Conservation (phyloP, 1,140 invertebrate genomes). For the Theocolax elegans region DNA sequence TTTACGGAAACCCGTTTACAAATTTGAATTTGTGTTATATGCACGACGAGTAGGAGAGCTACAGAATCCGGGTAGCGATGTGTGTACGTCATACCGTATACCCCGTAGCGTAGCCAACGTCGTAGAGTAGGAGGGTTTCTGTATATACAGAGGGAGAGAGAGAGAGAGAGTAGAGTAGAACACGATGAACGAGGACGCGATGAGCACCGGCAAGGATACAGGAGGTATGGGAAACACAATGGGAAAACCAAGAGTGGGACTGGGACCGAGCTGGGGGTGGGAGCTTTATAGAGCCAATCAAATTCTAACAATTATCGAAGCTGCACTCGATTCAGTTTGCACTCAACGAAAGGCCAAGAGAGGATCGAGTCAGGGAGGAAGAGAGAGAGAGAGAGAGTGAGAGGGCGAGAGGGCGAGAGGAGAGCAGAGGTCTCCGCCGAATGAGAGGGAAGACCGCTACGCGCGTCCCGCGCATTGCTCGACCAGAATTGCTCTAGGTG, state of each 20-base stretch:
- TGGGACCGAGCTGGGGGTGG: background rate
- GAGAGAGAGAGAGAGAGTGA: background rate
- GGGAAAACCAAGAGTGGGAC: background rate
- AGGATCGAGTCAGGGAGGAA: background rate
- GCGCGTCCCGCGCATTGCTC: slow-evolving; percentile 22
- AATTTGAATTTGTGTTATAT: background rate
- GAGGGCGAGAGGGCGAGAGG: background rate
- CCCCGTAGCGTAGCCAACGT: no score
- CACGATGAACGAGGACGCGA: no score
- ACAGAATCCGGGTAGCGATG: no score
- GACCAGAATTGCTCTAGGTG: slow-evolving; percentile 47
- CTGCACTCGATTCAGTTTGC: slow-evolving; percentile 51
- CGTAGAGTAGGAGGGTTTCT: no score
- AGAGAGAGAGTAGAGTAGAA: no score
- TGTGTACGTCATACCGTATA: no score
- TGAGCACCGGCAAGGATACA: no score
- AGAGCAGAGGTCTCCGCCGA: no score
- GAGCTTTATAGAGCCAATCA: slow-evolving; percentile 50
- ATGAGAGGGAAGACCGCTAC: no score
- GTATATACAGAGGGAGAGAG: no score
- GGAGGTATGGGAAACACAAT: background rate
- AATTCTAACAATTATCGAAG: slow-evolving; percentile 61
- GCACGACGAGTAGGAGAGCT: no score
- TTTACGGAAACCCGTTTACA: slow-evolving; percentile 35
- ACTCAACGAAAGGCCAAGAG: slow-evolving; percentile 36